Evolutionary conservation across 2,888 invertebrate species (phyloP).

Genomic region (Parnassius orleans): DNA sequence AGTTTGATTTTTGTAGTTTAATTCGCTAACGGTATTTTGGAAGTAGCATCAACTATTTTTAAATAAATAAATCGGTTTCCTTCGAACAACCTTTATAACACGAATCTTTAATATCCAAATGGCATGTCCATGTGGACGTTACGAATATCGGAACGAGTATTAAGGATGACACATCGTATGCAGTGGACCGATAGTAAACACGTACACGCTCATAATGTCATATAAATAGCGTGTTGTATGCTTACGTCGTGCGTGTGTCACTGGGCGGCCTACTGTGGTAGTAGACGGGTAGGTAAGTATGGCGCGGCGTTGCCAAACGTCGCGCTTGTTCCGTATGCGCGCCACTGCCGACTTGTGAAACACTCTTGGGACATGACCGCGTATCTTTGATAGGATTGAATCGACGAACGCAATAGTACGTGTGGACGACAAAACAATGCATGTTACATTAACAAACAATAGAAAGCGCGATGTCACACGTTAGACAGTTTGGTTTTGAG

Average conservation of each 20-base stretch:
- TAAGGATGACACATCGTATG: slow-evolving; percentile 73
- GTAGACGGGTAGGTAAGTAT: slow-evolving; percentile 56
- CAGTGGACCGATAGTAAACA: slow-evolving; percentile 67
- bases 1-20: no score
- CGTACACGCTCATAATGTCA: slow-evolving; percentile 62
- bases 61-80: no score
- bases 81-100: no score
- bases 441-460: slow-evolving; percentile 25
- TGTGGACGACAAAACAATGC: slow-evolving; percentile 17
- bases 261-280: slow-evolving; percentile 42
- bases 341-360: slow-evolving; percentile 2
- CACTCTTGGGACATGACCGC: slow-evolving; percentile 20
- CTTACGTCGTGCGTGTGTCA: slow-evolving; percentile 69
- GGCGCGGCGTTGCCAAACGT: slow-evolving; percentile 67
- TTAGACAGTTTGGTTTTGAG: not conserved
- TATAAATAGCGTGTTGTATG: slow-evolving; percentile 74
- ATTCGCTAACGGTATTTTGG: no score
- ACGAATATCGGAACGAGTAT: slow-evolving; percentile 2
- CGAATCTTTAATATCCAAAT: no score
- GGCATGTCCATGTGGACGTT: not conserved
- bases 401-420: not conserved
- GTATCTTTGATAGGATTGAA: slow-evolving; percentile 11
- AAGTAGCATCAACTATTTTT: no score
- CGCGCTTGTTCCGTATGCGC: slow-evolving; percentile 45
- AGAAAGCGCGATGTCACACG: no score